Evolutionary conservation across 1,140 invertebrate species (phyloP).

Genomic region (Lordiphosa clarofinis): DNA sequence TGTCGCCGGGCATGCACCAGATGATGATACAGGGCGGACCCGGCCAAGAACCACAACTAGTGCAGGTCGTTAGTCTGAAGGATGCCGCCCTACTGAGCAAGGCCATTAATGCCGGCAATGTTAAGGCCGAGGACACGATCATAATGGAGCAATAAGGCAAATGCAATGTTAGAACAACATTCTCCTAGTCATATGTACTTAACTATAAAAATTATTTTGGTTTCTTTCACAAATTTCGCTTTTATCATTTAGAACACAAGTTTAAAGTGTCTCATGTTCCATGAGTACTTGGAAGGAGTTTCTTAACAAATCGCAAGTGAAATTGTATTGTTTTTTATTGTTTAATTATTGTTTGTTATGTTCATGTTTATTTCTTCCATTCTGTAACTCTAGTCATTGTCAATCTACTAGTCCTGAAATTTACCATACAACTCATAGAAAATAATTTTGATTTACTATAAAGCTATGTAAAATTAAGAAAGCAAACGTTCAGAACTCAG

Average conservation of each 20-base stretch:
- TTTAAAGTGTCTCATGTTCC: too few species aligned
- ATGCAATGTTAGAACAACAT: slow-evolving; percentile 13
- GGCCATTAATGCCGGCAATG: slow-evolving; percentile 81
- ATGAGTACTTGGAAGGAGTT: not conserved
- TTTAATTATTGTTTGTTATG: slow-evolving; percentile 4
- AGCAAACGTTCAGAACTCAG: slow-evolving; percentile 4
- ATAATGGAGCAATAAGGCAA: slow-evolving; percentile 74
- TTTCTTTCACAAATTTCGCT: slow-evolving; percentile 1
- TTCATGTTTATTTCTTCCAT: not conserved
- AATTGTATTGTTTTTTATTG: not conserved
- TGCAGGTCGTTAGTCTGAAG: slow-evolving; percentile 90
- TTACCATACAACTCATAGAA: slow-evolving; percentile 3
- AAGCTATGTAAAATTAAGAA: not conserved
- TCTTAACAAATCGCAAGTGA: not conserved
- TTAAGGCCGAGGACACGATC: slow-evolving; percentile 79
- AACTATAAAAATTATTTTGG: not conserved
- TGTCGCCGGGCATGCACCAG: slow-evolving; percentile 87
- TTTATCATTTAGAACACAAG: not conserved
- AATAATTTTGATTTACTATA: slow-evolving; percentile 10
- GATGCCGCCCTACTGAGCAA: slow-evolving; percentile 89
- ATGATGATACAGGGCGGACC: slow-evolving; percentile 88
- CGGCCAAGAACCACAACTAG: slow-evolving; percentile 86
- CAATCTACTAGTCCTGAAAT: slow-evolving; percentile 11
- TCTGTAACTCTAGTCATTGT: slow-evolving; percentile 1
- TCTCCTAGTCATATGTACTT: slow-evolving; percentile 13